Base-by-base conservation (phyloP, 2,888 invertebrate species). In the Onthophagus sagittarius region DNA sequence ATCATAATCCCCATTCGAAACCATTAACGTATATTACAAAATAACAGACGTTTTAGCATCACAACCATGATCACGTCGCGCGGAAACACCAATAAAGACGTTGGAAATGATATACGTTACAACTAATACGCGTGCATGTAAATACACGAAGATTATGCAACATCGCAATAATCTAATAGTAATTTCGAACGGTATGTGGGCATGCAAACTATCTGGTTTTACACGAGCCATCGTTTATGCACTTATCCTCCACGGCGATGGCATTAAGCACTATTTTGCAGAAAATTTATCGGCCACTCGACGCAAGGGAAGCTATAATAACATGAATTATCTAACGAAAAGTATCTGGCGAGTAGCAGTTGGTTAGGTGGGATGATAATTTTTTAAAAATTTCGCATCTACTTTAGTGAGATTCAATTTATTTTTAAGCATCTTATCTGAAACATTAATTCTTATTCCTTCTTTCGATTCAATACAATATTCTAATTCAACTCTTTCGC, bases 281-380 rank as follows among this genome's bases (percentile, higher is more conserved):
- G 67, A 31, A 31, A 67, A 67, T 67, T 67, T 67, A 67, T 67
- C 32, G 67, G 67, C 31, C 67, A 67, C 67, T 67, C 67, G 67
- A 67, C 39, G 67, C 67, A 32, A 32, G 67, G 67, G 31, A 67
- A 32, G 67, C 67, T 23, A 67, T 67, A 67, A 67, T 67, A 67
- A 15, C 67, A 67, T 67, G 67, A 67, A 67, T 67, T 67, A 67
- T 67, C 23, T 67, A 67, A 67, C 67, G 67, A 67, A 67, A 67
- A 67, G 31, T 67, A 67, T 67, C 67, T 67, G 31, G 23, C 23
- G 67, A 31, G 67, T 23, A 23, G 67, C 31, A 67, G n/a, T 67
- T 31, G 67, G 31, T 67, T 32, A 64, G 14, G 15, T 13, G 13
- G 64, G 9, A 23, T 64, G 64, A 9, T 64, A 23, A 64, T 67